Evolutionary conservation across 1,140 invertebrate species (phyloP), one percentile per base, ranked within the genome.

Genomic region (Aculops lycopersici): DNA sequence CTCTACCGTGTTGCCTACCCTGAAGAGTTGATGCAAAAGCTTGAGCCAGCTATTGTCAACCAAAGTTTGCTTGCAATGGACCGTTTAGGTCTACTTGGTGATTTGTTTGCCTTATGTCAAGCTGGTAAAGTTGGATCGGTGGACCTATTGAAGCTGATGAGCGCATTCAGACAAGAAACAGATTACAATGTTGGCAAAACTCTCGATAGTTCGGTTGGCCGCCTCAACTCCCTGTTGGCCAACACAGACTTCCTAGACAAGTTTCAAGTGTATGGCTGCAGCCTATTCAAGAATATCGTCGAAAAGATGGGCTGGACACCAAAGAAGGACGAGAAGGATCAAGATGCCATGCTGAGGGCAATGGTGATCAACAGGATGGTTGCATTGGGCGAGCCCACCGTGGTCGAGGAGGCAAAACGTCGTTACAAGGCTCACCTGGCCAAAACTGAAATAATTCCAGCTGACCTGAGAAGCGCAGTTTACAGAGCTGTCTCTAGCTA

Each of bases 161-260:
- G 70, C 46, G 72, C 77, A 0, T 86, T 74, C 54, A 63, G 65
- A 39, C 65, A 74, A 45, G 81, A 92, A 56, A 71, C 71, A n/a
- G 74, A 83, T 56, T 88, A 76, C 55, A 83, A 78, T 0, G 81
- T 88, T 1, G 90, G 81, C 81, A 72, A 66, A 1, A 74, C 71
- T 12, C 73, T 92, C 44, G 65, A 67, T n/a, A 72, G 70, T 49
- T 72, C 69, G 48, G 52, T 86, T 17, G 62, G 66, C 2, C 15
- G 73, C 53, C 58, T 88, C 15, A 64, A 66, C 15, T 59, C 69
- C 3, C 58, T 88, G 21, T 64, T 72, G 44, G 71, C 73, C 1
- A 70, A 81, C 54, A 73, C 77, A 0, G 69, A 76, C 15, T 65
- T 67, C 37, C 50, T 55, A 35, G 65, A 70, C 17, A 57, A 66